phyloP scores from a whole-genome alignment of 2,797 vertebrate species.

The Gallinago nigripennis region DNA sequence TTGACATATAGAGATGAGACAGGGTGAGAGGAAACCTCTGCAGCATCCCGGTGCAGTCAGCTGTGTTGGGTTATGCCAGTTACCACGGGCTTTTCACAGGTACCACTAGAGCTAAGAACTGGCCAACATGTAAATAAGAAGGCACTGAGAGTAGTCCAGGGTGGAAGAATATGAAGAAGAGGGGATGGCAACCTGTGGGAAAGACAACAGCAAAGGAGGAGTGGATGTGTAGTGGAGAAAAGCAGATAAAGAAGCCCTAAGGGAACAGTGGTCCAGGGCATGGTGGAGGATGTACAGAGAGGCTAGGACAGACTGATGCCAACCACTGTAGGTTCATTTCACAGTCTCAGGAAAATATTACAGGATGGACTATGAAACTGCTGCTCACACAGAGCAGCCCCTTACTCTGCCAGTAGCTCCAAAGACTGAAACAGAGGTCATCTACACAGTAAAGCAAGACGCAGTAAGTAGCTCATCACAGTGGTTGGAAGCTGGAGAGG shows the following conservation, averaged over 20 bases:
- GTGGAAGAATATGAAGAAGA: neutral
- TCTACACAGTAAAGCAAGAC: neutral
- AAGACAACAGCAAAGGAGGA: neutral
- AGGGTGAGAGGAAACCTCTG: rapidly evolving
- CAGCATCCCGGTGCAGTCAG: rapidly evolving
- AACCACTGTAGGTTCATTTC: neutral
- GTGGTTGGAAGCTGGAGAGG: neutral
- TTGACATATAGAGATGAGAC: neutral
- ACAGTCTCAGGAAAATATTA: neutral
- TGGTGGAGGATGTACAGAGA: rapidly evolving
- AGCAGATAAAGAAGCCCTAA: neutral
- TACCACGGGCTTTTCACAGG: neutral
- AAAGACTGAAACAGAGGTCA: neutral
- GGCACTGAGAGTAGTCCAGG: neutral
- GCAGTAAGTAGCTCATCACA: neutral
- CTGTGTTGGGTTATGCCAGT: rapidly evolving
- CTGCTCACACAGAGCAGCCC: neutral
- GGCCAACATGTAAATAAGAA: neutral
- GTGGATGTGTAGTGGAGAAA: neutral
- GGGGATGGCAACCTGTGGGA: neutral
- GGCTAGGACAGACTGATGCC: neutral
- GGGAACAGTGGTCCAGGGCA: neutral
- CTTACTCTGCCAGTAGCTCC: neutral
- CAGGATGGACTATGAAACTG: neutral
- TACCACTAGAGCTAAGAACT: neutral